Base-by-base conservation (phyloP, 92 coral and sea anemone genomes). In the Anthopleura xanthogrammica region DNA sequence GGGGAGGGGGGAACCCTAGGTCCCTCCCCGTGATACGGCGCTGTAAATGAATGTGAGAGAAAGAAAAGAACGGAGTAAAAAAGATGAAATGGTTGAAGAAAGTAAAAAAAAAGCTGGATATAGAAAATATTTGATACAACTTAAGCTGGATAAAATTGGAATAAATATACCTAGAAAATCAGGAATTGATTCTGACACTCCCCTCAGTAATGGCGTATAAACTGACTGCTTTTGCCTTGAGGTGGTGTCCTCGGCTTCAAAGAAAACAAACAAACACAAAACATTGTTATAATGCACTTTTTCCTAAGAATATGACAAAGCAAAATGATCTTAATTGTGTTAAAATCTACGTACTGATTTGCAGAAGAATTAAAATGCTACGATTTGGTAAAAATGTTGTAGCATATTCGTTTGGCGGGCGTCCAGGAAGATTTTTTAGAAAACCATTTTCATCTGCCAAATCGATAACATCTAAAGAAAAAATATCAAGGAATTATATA, bases 361-460 rank as follows among this genome's bases (percentile, higher is more conserved):
- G 90, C 6, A 93, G 81, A 24, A 93, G 90, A 12, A 91, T 87
- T 60, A 76, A 93, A 16, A 57, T 85, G 29, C 86, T 83, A 77
- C 95, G 86, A 57, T 89, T 83, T 74, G 89, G 86, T 57, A 93
- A 77, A 66, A 82, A 93, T 22, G 92, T 90, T 0, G 76, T 70
- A 9, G 93, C 98, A 75, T 85, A 93, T 24, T 91, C 74, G 0
- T 72, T 80, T n/a, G 92, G 88, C 16, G 90, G 92, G 43, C 92
- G 88, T 19, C 92, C 98, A 41, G 91, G 74, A 19, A 93, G 78
- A 13, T 83, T 79, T 76, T 93, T 91, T 12, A 93, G 76, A 16
- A 82, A 77, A 22, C 95, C 98, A 24, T 85, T 91, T 81, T 91
- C 98, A 29, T 94, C 95, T 14, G 98, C 95, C 41, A 94, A 83